phyloP scores from a whole-genome alignment of 2,797 vertebrate species.

The Miichthys miiuy region DNA sequence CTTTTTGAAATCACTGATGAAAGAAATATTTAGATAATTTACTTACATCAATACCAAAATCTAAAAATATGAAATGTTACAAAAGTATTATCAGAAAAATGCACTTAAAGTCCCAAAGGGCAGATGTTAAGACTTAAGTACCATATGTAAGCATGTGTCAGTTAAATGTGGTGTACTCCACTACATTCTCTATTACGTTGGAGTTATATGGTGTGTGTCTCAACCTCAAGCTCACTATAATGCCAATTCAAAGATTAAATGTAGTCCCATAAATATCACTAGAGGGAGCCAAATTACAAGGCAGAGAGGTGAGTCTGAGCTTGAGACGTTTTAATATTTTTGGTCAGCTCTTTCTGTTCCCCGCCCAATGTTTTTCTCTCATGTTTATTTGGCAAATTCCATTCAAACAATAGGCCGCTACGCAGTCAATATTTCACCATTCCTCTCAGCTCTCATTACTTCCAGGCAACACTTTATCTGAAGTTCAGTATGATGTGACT shows the following conservation, averaged over 20 bases:
- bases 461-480: slow-evolving; percentile 1
- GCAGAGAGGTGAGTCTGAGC: neutral
- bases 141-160: neutral
- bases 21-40: neutral
- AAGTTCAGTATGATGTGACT: slow-evolving; percentile 8
- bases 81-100: too few species aligned
- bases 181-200: neutral
- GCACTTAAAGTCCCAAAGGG: too few species aligned
- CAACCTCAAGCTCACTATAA: neutral
- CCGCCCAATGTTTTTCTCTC: slow-evolving; percentile 41
- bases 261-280: slow-evolving; percentile 14
- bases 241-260: neutral
- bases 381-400: slow-evolving; percentile 65
- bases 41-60: too few species aligned
- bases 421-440: slow-evolving; percentile 5
- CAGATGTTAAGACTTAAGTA: neutral
- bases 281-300: slow-evolving; percentile 57
- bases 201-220: neutral
- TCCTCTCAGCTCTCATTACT: slow-evolving; percentile 10
- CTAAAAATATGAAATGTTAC: too few species aligned
- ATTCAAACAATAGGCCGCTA: slow-evolving; percentile 48
- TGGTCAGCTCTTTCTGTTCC: slow-evolving; percentile 18
- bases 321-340: slow-evolving; percentile 10
- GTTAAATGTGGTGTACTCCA: neutral
- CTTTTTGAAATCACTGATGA: neutral